Conservation (phyloP, 53 echinoderm and acorn worm species). For the Hippasteria phrygiana region DNA sequence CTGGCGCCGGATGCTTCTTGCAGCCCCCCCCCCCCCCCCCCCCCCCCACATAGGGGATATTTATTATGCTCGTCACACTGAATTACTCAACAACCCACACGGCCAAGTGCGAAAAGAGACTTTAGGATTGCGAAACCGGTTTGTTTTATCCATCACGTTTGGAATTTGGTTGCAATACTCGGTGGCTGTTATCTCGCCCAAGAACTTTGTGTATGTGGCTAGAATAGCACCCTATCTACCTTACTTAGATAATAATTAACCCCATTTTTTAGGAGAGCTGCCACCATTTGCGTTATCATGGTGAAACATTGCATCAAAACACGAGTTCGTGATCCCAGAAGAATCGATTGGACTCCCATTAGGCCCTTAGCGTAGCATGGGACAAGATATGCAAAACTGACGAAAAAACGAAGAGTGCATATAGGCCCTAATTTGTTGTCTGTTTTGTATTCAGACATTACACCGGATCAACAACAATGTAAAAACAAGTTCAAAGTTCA, state of each 20-base stretch:
- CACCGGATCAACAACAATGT: neutral
- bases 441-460: neutral
- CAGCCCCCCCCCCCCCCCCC: neutral
- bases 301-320: slow-evolving; percentile 10
- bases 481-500: neutral
- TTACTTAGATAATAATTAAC: slow-evolving; percentile 17
- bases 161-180: neutral
- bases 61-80: slow-evolving; percentile 28
- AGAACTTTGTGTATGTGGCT: neutral
- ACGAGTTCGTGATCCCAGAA: neutral
- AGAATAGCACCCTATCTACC: neutral
- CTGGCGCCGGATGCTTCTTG: slow-evolving; percentile 22
- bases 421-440: neutral
- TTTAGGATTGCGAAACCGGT: neutral
- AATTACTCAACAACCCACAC: neutral
- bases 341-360: neutral
- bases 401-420: too few species aligned
- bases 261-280: neutral
- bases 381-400: too few species aligned
- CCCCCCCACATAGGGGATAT: neutral
- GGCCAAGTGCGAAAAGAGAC: neutral
- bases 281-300: neutral
- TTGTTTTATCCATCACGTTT: slow-evolving; percentile 8
- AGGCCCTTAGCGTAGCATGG: too few species aligned
- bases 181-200: neutral